phyloP scores from a whole-genome alignment of 2,113 vertebrate species.

The Mungos mungo region DNA sequence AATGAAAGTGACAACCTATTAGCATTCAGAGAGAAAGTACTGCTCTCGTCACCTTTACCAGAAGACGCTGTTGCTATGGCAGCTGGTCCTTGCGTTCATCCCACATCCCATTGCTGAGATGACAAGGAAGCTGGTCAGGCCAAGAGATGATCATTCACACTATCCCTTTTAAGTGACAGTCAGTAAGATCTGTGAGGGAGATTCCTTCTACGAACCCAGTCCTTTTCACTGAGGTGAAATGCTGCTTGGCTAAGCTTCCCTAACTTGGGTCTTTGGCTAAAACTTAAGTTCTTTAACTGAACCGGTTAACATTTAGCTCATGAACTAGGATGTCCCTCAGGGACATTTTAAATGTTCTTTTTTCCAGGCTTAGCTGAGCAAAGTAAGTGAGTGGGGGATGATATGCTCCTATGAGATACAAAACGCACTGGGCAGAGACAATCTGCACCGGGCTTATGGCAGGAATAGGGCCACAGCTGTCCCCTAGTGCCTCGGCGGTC shows the following conservation, averaged over 20 bases:
- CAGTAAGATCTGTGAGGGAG: constrained; percentile 23
- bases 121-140: constrained; percentile 54
- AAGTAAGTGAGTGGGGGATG: not conserved
- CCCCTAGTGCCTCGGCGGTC: not conserved
- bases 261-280: not conserved
- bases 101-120: constrained; percentile 64
- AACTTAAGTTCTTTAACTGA: not conserved
- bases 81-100: constrained; percentile 64
- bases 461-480: not conserved
- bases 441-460: not conserved
- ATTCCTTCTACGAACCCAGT: not conserved
- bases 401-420: not conserved
- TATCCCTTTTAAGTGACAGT: constrained; percentile 48
- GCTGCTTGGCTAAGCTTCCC: not conserved
- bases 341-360: constrained; percentile 12
- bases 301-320: not conserved
- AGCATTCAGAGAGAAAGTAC: constrained; percentile 77
- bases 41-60: constrained; percentile 74
- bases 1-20: constrained; percentile 74
- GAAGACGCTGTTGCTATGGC: constrained; percentile 76
- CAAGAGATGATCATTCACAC: constrained; percentile 45
- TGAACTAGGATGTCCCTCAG: not conserved
- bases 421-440: not conserved
- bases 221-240: not conserved
- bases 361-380: not conserved